A percentile compares a stretch with the other conserved stretches of the same genome.
phyloP scores from a whole-genome alignment of 2,113 vertebrate species.

The Oryzias curvinotus region DNA sequence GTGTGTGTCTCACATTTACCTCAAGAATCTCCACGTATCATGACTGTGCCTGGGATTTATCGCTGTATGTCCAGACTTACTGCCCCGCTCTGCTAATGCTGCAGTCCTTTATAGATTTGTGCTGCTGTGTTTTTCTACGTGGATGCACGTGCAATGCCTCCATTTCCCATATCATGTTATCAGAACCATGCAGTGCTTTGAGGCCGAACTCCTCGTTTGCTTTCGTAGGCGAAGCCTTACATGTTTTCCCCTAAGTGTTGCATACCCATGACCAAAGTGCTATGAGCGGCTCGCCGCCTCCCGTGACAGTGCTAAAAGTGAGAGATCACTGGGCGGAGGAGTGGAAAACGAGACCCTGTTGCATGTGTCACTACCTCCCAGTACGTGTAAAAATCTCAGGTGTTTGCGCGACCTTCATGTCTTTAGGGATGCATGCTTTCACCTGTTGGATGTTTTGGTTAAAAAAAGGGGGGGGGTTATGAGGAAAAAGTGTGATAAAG shows the following conservation, averaged over 20 bases:
- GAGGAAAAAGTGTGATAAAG: no score
- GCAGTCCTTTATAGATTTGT: conserved; percentile 40
- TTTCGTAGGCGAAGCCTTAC: conserved; percentile 59
- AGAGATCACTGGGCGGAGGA: background rate
- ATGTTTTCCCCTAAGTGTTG: conserved; percentile 32
- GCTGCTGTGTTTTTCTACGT: conserved; percentile 1
- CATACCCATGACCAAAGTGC: conserved; percentile 67
- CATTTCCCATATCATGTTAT: conserved; percentile 9
- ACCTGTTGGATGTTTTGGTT: conserved; percentile 15
- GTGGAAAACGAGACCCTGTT: conserved; percentile 14
- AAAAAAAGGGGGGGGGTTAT: no score
- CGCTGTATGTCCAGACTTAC: conserved; percentile 44
- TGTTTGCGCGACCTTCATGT: conserved; percentile 32
- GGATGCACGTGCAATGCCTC: conserved; percentile 6
- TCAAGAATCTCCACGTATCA: conserved; percentile 33
- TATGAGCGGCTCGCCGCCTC: conserved; percentile 40
- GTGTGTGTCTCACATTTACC: conserved; percentile 40
- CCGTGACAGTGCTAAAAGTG: conserved; percentile 43
- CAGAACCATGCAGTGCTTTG: conserved; percentile 36
- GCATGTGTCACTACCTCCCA: conserved; percentile 39
- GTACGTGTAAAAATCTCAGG: conserved; percentile 63
- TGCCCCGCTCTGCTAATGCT: conserved; percentile 34
- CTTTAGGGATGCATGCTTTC: conserved; percentile 21
- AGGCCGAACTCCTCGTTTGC: background rate
- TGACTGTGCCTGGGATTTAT: conserved; percentile 62